Conservation (phyloP, 2,888 invertebrate species). For the Dilophus febrilis region DNA sequence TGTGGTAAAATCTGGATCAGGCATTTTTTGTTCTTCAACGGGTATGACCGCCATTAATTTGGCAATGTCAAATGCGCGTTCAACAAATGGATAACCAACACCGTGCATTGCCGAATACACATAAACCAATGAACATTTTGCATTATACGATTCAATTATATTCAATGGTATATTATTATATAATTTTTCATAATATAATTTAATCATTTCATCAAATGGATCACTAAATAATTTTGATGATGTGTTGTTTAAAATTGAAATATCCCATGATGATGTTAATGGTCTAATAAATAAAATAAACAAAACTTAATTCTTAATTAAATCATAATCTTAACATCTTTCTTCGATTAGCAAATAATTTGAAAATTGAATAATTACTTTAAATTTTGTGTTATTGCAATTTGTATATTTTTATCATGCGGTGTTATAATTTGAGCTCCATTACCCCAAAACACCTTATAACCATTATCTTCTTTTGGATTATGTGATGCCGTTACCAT, state of each 20-base stretch:
- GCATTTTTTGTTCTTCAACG: constrained; percentile 53
- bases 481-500: constrained; percentile 96
- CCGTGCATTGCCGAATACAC: constrained; percentile 98
- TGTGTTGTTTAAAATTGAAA: constrained; percentile 36
- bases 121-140: constrained; percentile 40
- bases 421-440: constrained; percentile 91
- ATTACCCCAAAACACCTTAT: constrained; percentile 93
- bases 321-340: too few species aligned
- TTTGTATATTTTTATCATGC: constrained; percentile 73
- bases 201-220: constrained; percentile 49
- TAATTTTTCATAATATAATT: constrained; percentile 48
- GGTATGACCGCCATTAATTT: constrained; percentile 40
- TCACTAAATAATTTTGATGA: constrained; percentile 41
- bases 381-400: constrained; percentile 56
- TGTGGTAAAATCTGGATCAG: constrained; percentile 94
- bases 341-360: too few species aligned
- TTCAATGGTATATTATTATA: constrained; percentile 35
- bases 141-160: constrained; percentile 35
- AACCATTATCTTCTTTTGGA: constrained; percentile 91
- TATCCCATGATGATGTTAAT: constrained; percentile 60
- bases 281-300: constrained; percentile 34
- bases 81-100: constrained; percentile 69
- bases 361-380: constrained; percentile 35
- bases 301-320: neutral
- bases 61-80: constrained; percentile 53